phyloP scores from a whole-genome alignment of 2,888 invertebrate genomes.

The Phaedon cochleariae region DNA sequence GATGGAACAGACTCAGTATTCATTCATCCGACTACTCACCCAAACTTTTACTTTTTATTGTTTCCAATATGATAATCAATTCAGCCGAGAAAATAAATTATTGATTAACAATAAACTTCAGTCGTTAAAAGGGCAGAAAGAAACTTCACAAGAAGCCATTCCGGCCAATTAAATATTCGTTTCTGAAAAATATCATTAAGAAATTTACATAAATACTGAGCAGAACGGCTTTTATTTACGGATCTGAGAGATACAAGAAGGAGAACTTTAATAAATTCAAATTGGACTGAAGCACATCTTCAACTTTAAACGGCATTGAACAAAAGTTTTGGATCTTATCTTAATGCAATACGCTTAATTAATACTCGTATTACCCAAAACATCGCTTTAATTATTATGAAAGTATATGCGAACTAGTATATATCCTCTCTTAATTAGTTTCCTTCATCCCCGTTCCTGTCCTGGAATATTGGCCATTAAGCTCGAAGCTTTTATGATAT shows the following conservation, averaged over 20 bases:
- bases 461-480: slow-evolving; percentile 2
- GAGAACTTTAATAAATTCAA: slow-evolving; percentile 50
- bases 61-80: slow-evolving; percentile 28
- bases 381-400: slow-evolving; percentile 10
- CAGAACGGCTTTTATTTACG: slow-evolving; percentile 46
- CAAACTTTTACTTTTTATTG: slow-evolving; percentile 18
- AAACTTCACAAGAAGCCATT: slow-evolving; percentile 35
- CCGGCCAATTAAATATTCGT: slow-evolving; percentile 42
- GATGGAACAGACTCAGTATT: no score
- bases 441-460: neutral
- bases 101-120: slow-evolving; percentile 31
- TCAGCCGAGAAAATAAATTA: slow-evolving; percentile 27
- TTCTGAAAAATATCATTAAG: slow-evolving; percentile 44
- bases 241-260: slow-evolving; percentile 44
- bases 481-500: neutral
- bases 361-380: slow-evolving; percentile 22
- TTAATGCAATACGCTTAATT: slow-evolving; percentile 30
- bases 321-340: slow-evolving; percentile 35
- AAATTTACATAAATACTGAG: slow-evolving; percentile 50
- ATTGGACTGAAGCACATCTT: slow-evolving; percentile 37
- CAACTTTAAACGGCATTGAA: slow-evolving; percentile 23
- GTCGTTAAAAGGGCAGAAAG: slow-evolving; percentile 30
- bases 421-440: slow-evolving; percentile 4
- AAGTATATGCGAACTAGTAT: slow-evolving; percentile 13
- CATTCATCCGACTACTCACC: neutral